These are phyloP conservation scores for Mugil cephalus DNA, from an alignment of 2,113 vertebrate genomes.

Conservation along the genomic window DNA sequence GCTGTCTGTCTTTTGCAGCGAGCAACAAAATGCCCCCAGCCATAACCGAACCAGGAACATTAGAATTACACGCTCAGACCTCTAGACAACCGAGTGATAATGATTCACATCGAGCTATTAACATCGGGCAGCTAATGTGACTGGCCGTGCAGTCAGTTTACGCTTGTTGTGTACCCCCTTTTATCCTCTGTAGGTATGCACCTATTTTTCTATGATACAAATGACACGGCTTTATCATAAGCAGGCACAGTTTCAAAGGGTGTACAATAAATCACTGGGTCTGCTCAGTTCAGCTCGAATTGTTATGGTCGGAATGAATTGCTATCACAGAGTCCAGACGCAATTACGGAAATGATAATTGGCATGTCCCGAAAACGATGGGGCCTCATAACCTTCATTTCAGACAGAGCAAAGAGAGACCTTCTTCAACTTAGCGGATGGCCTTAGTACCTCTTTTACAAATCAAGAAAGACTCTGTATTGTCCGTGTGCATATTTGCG, in stretches of 20 bases:
- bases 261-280: too few species aligned
- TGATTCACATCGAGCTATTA: conserved; percentile 3
- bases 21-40: not conserved
- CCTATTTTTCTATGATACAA: not conserved
- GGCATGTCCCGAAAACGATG: not conserved
- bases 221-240: too few species aligned
- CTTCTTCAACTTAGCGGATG: not conserved
- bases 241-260: too few species aligned
- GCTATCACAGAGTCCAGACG: conserved; percentile 2
- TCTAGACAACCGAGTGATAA: not conserved
- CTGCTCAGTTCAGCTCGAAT: not conserved
- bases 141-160: not conserved
- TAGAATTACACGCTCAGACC: not conserved
- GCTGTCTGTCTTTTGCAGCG: not conserved
- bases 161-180: not conserved
- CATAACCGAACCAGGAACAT: not conserved
- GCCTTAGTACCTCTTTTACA: too few species aligned
- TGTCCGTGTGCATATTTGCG: too few species aligned
- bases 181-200: not conserved
- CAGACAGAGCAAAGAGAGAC: not conserved
- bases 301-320: not conserved
- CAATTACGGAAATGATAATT: not conserved
- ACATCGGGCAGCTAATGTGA: not conserved
- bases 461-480: too few species aligned
- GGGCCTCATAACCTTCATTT: conserved; percentile 9